Conservation (phyloP, 2,888 invertebrate genomes). For the Dryobota labecula region DNA sequence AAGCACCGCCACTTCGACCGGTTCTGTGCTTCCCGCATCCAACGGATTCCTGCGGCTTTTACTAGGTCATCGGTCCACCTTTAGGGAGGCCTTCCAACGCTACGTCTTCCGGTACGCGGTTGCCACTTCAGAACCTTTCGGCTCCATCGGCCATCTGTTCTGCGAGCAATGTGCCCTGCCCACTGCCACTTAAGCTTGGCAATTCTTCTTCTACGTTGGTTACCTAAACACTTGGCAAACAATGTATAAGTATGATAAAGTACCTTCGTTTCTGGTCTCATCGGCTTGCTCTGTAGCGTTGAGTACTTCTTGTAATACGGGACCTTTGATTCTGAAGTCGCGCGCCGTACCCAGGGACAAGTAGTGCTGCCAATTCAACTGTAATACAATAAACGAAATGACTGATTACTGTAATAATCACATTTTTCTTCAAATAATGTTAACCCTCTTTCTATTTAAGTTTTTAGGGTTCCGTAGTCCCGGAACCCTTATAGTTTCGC, state of each 20-base stretch:
- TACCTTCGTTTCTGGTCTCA: conserved; percentile 67
- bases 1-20: too few species aligned
- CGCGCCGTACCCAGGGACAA: conserved; percentile 91
- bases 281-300: conserved; percentile 68
- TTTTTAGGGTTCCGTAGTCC: too few species aligned
- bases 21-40: too few species aligned
- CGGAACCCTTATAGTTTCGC: too few species aligned
- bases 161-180: too few species aligned
- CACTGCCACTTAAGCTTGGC: too few species aligned
- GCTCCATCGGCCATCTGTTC: too few species aligned
- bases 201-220: background rate
- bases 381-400: conserved; percentile 29
- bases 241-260: background rate
- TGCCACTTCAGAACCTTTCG: too few species aligned
- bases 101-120: too few species aligned
- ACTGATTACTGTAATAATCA: background rate
- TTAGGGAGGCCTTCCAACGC: too few species aligned
- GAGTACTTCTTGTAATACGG: conserved; percentile 89
- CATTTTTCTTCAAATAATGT: background rate
- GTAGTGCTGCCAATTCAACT: conserved; percentile 86
- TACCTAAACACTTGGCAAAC: background rate
- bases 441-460: background rate
- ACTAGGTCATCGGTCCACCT: too few species aligned
- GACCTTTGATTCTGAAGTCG: conserved; percentile 91
- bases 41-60: too few species aligned